Conservation (phyloP, 2,113 vertebrate species). For the Phocoena phocoena region DNA sequence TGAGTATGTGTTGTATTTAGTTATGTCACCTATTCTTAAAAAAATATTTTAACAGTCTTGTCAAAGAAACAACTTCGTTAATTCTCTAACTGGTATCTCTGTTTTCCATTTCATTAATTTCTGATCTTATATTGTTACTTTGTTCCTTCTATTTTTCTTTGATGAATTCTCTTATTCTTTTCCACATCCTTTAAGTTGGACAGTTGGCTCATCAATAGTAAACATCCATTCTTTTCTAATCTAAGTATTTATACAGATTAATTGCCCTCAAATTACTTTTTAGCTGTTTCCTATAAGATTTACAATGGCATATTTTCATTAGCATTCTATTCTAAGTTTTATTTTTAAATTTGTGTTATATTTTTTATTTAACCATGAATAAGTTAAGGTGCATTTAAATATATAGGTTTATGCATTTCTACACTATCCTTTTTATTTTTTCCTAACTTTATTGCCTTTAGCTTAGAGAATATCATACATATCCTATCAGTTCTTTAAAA, state of each 20-base stretch:
- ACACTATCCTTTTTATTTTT: background rate
- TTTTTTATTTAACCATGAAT: background rate
- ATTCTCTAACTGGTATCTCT: background rate
- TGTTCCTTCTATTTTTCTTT: background rate
- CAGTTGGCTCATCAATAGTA: background rate
- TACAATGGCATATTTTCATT: background rate
- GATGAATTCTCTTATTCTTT: background rate
- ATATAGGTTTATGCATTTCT: background rate
- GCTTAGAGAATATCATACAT: background rate
- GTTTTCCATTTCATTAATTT: background rate
- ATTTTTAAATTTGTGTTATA: background rate
- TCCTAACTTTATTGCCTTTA: background rate
- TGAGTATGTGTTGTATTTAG: background rate
- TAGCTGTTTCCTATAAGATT: background rate
- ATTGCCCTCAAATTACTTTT: background rate
- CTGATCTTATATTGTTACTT: background rate
- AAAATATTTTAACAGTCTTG: background rate
- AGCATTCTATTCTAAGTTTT: background rate
- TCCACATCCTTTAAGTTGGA: background rate
- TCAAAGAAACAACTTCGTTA: background rate
- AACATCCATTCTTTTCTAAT: background rate
- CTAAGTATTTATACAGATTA: background rate
- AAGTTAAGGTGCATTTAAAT: background rate
- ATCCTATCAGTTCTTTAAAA: background rate
- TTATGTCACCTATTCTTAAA: background rate